Evolutionary conservation across 2,113 vertebrate species (phyloP), one percentile per base, ranked within the genome.

Genomic region (Spilogale gracilis): DNA sequence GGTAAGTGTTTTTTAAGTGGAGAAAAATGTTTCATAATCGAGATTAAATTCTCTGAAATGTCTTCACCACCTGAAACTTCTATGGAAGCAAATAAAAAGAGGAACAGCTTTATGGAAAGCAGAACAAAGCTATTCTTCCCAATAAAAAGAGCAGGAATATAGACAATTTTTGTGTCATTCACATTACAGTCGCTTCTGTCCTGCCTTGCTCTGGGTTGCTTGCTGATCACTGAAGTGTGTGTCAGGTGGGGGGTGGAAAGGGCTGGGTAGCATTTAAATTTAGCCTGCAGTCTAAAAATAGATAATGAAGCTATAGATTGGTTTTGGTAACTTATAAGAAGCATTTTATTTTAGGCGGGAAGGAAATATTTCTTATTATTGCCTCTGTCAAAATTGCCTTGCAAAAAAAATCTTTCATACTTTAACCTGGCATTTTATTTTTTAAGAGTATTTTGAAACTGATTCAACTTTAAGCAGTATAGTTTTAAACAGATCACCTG

Each of bases 341-440:
- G 4, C 9, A n/a, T 63, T 93, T 58, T 58, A 89, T 76, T 91
- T 76, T 84, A 78, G 52, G 5, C 52, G 3, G 23, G 65, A 69
- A 89, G 32, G 30, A 69, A 20, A 2, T 48, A 54, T 67, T 92
- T 79, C 58, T 20, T 79, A 9, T 48, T 80, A n/a, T 67, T 6
- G 9, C 8, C 23, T 74, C 9, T 87, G 69, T 96, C 63, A 87
- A 90, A 92, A 73, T 48, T 69, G 14, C 16, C 38, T 2, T 88
- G 61, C 17, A 48, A 76, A 91, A 94, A 76, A 78, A 4, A 58
- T 56, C 23, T 81, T 71, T 84, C 30, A 12, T 58, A 20, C n/a
- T 81, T 93, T 32, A 91, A 94, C n/a, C 21, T 79, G 63, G 63
- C 14, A 38, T 87, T 93, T 96, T 78, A 83, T 8, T 54, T 63